Base-by-base conservation (phyloP, 1,140 invertebrate genomes). In the Microplitis demolitor region DNA sequence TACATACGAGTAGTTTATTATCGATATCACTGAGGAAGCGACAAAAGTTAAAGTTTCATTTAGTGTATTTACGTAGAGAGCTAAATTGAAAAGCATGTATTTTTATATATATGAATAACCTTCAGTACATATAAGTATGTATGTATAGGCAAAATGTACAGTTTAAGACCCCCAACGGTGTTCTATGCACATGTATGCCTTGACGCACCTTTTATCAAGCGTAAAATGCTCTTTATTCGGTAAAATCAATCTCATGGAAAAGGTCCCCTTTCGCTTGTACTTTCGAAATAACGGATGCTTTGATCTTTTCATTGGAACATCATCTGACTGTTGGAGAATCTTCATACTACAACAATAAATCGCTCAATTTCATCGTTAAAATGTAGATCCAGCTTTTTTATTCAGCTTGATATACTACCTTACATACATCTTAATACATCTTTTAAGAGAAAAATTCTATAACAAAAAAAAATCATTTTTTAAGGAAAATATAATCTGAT, bases 141-240 rank as follows among this genome's bases (percentile, higher is more conserved):
- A 24, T 54, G 33, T 69, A 63, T 51, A 64, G 45, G 56, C 8
- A 4, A 58, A 63, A 24, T 34, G 9, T 33, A 34, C 14, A 11
- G 45, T 33, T 64, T 5, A 35, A 58, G 45, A 53, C 54, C 74
- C 74, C 74, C 69, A 50, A 69, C 70, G 67, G 66, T 60, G 34
- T 56, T 71, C 64, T 33, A 63, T 73, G 56, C 66, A 77, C 77
- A 74, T 69, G 72, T 72, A 82, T 78, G 82, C 80, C 74, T 81
- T 80, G 78, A 75, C 81, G 81, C 79, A 83, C 77, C 83, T 83
- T 84, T 85, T 82, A 84, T 85, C 74, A 77, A 67, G 76, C 77
- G 79, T 77, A 80, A 83, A 83, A 77, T 75, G 60, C 77, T 76
- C 77, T 33, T 50, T 77, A 80, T 79, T 82, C 76, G 78, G 76